These are phyloP conservation scores for Leptopilina syphax DNA, from an alignment of 2,888 invertebrate genomes.

Conservation along the genomic window DNA sequence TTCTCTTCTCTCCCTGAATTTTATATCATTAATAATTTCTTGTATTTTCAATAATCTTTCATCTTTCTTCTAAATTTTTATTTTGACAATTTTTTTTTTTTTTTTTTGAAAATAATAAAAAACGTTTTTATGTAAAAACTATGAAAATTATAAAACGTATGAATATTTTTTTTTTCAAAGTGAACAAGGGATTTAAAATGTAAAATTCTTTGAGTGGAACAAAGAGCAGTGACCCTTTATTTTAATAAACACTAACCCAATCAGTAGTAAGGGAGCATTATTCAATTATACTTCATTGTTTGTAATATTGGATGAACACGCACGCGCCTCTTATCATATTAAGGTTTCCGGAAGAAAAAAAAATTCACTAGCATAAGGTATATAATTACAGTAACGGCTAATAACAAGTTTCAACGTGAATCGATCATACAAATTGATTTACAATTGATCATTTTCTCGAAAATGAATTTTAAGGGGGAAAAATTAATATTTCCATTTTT, in stretches of 20 bases:
- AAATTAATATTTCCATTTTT: no score
- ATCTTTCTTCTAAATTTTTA: no score
- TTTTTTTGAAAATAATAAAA: not conserved
- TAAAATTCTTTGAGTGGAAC: conserved; percentile 32
- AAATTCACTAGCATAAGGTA: conserved; percentile 37
- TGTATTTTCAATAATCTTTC: not conserved
- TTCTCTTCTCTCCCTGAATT: not conserved
- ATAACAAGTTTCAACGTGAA: conserved; percentile 23
- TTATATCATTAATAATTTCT: not conserved
- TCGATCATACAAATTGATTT: not conserved
- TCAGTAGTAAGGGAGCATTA: conserved; percentile 64
- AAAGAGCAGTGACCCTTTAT: conserved; percentile 69
- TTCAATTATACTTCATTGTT: conserved; percentile 62
- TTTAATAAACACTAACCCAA: conserved; percentile 71
- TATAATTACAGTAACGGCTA: conserved; percentile 1
- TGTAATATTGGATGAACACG: conserved; percentile 50
- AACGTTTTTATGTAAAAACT: not conserved
- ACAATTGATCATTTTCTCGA: no score
- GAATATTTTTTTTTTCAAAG: not conserved
- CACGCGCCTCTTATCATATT: conserved; percentile 53
- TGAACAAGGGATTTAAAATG: not conserved
- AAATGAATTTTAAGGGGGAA: no score
- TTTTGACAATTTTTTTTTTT: not conserved
- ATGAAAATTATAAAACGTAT: not conserved
- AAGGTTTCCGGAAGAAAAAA: conserved; percentile 54